Evolutionary conservation across 1,140 invertebrate genomes (phyloP), one percentile per base, ranked within the genome.

Genomic region (Trissolcus basalis): DNA sequence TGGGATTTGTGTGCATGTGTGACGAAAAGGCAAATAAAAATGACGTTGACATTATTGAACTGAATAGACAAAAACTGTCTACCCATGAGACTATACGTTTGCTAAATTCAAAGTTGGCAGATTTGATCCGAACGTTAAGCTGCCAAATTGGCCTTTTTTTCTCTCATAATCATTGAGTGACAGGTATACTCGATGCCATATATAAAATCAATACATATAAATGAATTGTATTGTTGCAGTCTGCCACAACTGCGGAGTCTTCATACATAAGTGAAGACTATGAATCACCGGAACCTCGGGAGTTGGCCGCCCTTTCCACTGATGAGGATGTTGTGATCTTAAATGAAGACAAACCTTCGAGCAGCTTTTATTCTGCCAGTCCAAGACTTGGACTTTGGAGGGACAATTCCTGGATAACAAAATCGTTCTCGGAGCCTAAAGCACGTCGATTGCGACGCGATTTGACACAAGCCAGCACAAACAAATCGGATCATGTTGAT

Each of bases 361-460:
- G 68, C 8, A 71, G 59, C 0, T 73, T 73, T 16, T 72, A 76
- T 54, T 67, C 67, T 3, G 60, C 79, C 3, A 73, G 70, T 58
- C 44, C 68, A 8, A 74, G 74, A 53, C 68, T 82, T n/a, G 84
- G 84, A 3, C 71, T 85, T 1, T 86, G 85, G 85, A 55, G 79
- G 4, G 82, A 83, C n/a, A 86, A 81, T 41, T 51, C 79, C 6
- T 86, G 85, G 85, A 64, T 85, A 0, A 86, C 85, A 0, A 85
- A 82, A 50, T 71, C 81, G 79, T 0, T 4, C 49, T 12, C 7
- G 11, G 43, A 44, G 1, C 2, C 43, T 2, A 13, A 7, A 12
- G 1, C 43, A 44, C 11, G 43, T 13, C 69, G 81, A 49, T 77
- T 73, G 1, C 45, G 53, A 9, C 36, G 36, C 9, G 36, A 39